Conservation (phyloP, 1,140 invertebrate species). For the Drosophila parvula region DNA sequence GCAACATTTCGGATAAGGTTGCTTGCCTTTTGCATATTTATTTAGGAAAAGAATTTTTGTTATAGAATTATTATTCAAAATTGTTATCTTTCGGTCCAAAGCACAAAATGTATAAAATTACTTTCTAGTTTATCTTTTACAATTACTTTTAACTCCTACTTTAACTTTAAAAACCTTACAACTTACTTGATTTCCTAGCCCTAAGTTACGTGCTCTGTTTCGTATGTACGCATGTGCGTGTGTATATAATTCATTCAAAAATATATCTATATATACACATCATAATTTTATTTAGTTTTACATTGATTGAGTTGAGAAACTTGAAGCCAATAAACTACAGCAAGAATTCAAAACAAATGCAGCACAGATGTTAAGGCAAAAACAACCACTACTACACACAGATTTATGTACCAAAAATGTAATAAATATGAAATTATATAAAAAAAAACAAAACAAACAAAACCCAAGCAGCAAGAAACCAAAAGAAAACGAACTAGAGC, state of each 20-base stretch:
- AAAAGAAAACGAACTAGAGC: constrained; percentile 36
- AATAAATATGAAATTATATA: constrained; percentile 82
- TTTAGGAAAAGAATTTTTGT: constrained; percentile 50
- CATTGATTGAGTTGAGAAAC: constrained; percentile 59
- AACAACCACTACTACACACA: constrained; percentile 65
- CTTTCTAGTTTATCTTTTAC: constrained; percentile 62
- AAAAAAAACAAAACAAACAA: constrained; percentile 44
- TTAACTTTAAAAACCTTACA: constrained; percentile 51
- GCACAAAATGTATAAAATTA: constrained; percentile 82
- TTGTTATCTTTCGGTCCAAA: constrained; percentile 81
- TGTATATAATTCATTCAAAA: constrained; percentile 37
- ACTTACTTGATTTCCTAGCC: constrained; percentile 39
- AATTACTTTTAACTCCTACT: constrained; percentile 29
- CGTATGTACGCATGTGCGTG: constrained; percentile 57
- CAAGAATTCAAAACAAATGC: constrained; percentile 45
- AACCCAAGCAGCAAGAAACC: constrained; percentile 34
- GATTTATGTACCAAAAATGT: constrained; percentile 83
- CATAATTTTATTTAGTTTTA: constrained; percentile 79
- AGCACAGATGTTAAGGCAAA: constrained; percentile 67
- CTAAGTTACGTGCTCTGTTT: constrained; percentile 65
- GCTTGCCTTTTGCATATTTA: constrained; percentile 49
- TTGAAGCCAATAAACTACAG: constrained; percentile 55
- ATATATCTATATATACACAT: constrained; percentile 17
- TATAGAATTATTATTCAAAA: constrained; percentile 72
- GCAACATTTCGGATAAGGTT: constrained; percentile 47